phyloP scores from a whole-genome alignment of 2,113 vertebrate genomes.

The Steatornis caripensis region DNA sequence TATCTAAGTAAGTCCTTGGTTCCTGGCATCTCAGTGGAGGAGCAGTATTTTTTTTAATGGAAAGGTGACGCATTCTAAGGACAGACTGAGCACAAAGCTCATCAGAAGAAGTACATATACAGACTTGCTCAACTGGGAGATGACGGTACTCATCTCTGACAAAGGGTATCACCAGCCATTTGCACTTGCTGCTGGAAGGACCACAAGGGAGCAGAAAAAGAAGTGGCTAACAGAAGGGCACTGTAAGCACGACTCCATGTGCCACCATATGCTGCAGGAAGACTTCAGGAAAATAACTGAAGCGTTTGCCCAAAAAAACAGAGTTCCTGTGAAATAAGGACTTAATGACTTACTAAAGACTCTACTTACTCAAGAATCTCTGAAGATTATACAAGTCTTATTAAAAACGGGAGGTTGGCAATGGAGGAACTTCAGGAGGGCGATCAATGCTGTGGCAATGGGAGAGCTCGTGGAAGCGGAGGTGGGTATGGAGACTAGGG shows the following conservation, averaged over 20 bases:
- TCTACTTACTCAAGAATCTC: neutral
- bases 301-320: rapidly evolving
- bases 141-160: rapidly evolving
- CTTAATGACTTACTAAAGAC: neutral
- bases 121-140: neutral
- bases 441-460: rapidly evolving
- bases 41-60: neutral
- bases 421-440: neutral
- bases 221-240: neutral
- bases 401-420: neutral
- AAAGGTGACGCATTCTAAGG: neutral
- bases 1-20: neutral
- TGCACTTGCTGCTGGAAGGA: neutral
- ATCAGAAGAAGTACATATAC: neutral
- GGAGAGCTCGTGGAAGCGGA: neutral
- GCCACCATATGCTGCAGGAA: neutral
- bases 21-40: neutral
- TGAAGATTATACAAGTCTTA: neutral
- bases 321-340: neutral
- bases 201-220: neutral
- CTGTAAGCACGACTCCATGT: neutral
- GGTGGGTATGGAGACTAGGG: rapidly evolving
- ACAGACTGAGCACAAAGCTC: neutral
- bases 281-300: neutral
- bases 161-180: neutral